phyloP scores from a whole-genome alignment of 2,113 vertebrate species.

The Laticauda laticaudata region DNA sequence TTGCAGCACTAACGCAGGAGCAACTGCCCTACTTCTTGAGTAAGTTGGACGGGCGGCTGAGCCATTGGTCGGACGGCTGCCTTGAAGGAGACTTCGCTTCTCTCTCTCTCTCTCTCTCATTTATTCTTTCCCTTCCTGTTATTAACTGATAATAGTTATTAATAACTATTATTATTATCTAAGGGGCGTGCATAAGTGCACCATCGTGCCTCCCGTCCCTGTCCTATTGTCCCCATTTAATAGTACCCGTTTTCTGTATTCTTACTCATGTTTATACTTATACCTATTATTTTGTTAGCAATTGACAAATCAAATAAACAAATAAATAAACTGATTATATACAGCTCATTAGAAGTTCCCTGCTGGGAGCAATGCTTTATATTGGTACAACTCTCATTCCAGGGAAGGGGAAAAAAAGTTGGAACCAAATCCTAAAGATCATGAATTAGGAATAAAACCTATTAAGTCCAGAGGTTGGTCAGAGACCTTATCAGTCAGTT shows the following conservation, averaged over 20 bases:
- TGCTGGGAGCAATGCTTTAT: not conserved
- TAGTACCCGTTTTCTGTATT: too few relatives aligned
- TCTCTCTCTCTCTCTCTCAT: too few relatives aligned
- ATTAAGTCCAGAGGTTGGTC: not conserved
- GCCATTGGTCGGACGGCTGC: not conserved
- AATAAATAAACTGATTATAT: not conserved
- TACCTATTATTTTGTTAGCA: too few relatives aligned
- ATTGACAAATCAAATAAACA: too few relatives aligned
- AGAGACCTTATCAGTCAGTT: not conserved
- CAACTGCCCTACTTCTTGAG: conserved; percentile 68
- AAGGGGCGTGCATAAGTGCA: too few relatives aligned
- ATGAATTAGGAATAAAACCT: not conserved
- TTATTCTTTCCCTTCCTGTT: not conserved
- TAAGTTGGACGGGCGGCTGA: conserved; percentile 60
- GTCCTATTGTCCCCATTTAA: too few relatives aligned
- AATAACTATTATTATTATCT: too few relatives aligned
- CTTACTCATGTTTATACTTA: too few relatives aligned
- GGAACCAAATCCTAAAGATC: not conserved
- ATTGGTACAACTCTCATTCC: not conserved
- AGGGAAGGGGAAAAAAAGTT: not conserved
- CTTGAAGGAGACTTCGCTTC: not conserved
- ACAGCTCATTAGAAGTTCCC: not conserved
- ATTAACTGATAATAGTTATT: not conserved
- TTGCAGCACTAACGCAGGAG: conserved; percentile 54
- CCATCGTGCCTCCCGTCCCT: too few relatives aligned